Evolutionary conservation across 2,797 vertebrate species (phyloP), one percentile per base, ranked within the genome.

Genomic region (Coilia nasus): DNA sequence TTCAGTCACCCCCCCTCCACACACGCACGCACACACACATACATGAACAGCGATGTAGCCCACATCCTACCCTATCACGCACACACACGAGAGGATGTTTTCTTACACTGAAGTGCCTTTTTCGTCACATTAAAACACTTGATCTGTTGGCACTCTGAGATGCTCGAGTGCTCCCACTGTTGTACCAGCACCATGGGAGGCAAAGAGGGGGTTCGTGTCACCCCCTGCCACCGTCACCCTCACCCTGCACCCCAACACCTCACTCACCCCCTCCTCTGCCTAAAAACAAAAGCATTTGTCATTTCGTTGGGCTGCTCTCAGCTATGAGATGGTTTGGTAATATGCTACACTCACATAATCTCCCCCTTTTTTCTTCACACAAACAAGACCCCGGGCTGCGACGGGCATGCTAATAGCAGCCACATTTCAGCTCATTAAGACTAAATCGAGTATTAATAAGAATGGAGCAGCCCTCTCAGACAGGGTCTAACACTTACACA

Each of bases 101-200:
- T 84, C 82, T 85, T 88, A 84, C 87, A 89, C 86, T 88, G 62
- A 83, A 90, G 85, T 85, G 83, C 82, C 83, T 59, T 59, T 64
- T 81, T 80, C 46, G 25, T 21, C 82, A 88, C 82, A 56, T 83
- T 81, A 84, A 83, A 82, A 54, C 15, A 10, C 21, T 41, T 15
- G 35, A 60, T 35, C 15, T 28, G 9, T 4, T 35, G 75, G 31
- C 35, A 35, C 71, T 60, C 46, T 15, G 81, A 81, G 75, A 71
- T 62, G 19, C 47, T 64, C 19, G 14, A 23, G 83, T 31, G 14
- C 31, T 57, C 83, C 82, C 59, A 19, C 75, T 83, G 56, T 64
- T 50, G 46, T 67, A 7, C 25, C 47, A 64, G 35, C 44, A 28
- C 25, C 82, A 60, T 31, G 50, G 35, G 17, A 44, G 35, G 35